Percentiles rank a stretch among this genome's conserved stretches.
These are phyloP conservation scores for Kuschelorhynchus macadamiae DNA, from an alignment of 2,888 invertebrate species.

Conservation along the genomic window DNA sequence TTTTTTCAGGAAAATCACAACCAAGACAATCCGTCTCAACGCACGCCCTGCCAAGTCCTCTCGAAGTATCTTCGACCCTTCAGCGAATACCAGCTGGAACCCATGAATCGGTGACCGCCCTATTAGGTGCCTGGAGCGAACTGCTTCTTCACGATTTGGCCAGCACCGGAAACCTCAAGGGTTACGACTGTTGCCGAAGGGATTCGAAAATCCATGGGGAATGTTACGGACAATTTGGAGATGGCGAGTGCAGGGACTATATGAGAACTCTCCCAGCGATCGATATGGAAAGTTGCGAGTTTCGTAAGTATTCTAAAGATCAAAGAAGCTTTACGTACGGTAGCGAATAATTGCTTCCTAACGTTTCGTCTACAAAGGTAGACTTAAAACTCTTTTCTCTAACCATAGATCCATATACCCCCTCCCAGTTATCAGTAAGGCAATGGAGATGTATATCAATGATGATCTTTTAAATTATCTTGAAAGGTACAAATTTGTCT, in stretches of 20 bases:
- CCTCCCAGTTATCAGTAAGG: too few relatives aligned
- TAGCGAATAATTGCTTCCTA: too few relatives aligned
- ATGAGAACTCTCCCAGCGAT: slow-evolving; percentile 79
- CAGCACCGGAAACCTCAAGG: slow-evolving; percentile 75
- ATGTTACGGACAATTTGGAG: slow-evolving; percentile 70
- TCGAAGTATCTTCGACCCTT: slow-evolving; percentile 73
- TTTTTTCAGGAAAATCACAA: slow-evolving; percentile 67
- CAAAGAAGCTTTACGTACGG: too few relatives aligned
- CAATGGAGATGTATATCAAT: too few relatives aligned
- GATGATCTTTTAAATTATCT: too few relatives aligned
- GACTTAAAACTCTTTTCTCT: too few relatives aligned
- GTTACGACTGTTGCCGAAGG: slow-evolving; percentile 68
- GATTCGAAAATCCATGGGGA: slow-evolving; percentile 69
- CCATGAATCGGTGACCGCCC: slow-evolving; percentile 83
- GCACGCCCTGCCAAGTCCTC: slow-evolving; percentile 76
- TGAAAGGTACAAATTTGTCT: too few relatives aligned
- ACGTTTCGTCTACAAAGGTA: too few relatives aligned
- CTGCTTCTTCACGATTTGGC: slow-evolving; percentile 81
- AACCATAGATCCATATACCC: too few relatives aligned
- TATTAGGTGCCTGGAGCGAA: slow-evolving; percentile 86
- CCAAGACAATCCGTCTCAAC: slow-evolving; percentile 72
- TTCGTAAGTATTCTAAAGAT: slow-evolving; percentile 74
- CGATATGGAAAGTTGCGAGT: slow-evolving; percentile 75
- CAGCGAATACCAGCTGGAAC: slow-evolving; percentile 72
- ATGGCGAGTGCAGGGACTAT: slow-evolving; percentile 75